Conservation (phyloP, 2,113 vertebrate species). For the Tyto alba region DNA sequence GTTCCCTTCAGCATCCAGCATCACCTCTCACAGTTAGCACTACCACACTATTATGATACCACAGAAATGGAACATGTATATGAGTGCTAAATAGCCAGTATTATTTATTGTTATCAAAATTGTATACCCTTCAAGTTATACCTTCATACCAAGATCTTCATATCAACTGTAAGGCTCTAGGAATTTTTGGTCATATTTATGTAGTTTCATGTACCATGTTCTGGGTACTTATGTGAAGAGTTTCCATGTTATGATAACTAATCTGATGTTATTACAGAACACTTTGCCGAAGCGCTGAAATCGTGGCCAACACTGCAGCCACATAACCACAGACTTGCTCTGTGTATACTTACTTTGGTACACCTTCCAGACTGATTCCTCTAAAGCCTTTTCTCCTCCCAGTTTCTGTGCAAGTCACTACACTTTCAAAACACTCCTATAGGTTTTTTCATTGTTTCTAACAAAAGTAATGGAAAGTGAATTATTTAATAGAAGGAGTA, state of each 20-base stretch:
- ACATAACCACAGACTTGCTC: background rate
- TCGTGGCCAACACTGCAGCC: background rate
- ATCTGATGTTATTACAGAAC: background rate
- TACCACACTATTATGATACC: background rate
- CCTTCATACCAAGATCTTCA: too few species aligned
- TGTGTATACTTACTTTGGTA: accelerated
- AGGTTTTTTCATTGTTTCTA: background rate
- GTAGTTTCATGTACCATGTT: background rate
- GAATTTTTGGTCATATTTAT: background rate
- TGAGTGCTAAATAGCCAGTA: background rate
- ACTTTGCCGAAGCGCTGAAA: background rate
- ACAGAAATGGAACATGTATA: background rate
- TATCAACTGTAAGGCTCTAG: background rate
- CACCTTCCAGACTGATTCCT: background rate
- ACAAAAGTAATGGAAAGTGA: background rate
- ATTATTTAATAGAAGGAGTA: background rate
- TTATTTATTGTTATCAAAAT: background rate
- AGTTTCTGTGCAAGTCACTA: background rate
- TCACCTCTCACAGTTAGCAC: background rate
- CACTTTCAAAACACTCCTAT: background rate
- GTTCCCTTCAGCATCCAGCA: background rate
- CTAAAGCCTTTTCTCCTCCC: background rate
- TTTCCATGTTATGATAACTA: background rate
- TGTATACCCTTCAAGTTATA: background rate
- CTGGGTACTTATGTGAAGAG: background rate